These are phyloP conservation scores for Lochmaea crataegi DNA, from an alignment of 2,888 invertebrate species.

Conservation along the genomic window DNA sequence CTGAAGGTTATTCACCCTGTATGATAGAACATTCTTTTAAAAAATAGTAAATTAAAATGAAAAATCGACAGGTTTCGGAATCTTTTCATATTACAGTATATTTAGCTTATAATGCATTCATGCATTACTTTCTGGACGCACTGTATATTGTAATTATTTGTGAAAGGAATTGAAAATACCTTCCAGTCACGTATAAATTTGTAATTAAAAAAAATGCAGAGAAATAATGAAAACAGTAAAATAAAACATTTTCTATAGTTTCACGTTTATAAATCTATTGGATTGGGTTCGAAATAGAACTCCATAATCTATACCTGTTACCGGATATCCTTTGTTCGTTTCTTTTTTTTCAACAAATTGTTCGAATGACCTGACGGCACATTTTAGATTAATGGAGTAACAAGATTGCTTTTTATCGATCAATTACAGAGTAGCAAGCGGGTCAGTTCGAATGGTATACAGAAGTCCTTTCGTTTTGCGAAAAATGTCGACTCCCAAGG, in stretches of 20 bases:
- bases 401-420: conserved; percentile 36
- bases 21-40: too few relatives aligned
- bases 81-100: too few relatives aligned
- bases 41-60: too few relatives aligned
- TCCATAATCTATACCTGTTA: conserved; percentile 20
- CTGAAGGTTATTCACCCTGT: too few relatives aligned
- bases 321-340: conserved; percentile 24
- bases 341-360: conserved; percentile 24
- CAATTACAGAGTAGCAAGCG: conserved; percentile 22
- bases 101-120: too few relatives aligned
- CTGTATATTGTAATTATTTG: too few relatives aligned
- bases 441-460: conserved; percentile 24
- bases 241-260: conserved; percentile 8
- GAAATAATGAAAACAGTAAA: too few relatives aligned
- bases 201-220: too few relatives aligned
- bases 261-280: conserved; percentile 9
- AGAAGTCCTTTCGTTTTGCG: conserved; percentile 16
- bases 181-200: too few relatives aligned
- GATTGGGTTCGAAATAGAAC: not conserved
- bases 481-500: conserved; percentile 28
- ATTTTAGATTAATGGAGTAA: conserved; percentile 36
- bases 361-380: conserved; percentile 33
- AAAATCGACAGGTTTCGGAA: too few relatives aligned
- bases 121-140: too few relatives aligned
- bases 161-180: too few relatives aligned